phyloP scores from a whole-genome alignment of 1,140 invertebrate genomes.

The Sarcophaga bullata region DNA sequence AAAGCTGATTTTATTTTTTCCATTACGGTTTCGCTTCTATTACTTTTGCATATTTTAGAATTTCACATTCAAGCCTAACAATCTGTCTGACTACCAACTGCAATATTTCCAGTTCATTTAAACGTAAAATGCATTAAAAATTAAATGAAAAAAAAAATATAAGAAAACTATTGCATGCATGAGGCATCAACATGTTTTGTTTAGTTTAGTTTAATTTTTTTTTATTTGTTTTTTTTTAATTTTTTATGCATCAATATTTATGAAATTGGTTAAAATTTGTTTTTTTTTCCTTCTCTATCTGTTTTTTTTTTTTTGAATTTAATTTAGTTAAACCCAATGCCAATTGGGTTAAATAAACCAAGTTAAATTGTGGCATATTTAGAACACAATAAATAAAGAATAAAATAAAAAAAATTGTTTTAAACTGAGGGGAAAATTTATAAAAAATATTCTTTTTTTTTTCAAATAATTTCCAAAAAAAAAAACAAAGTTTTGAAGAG shows the following conservation, averaged over 20 bases:
- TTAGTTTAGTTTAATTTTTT: background rate
- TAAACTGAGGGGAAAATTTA: too few relatives aligned
- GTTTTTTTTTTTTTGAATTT: background rate
- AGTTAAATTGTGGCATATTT: background rate
- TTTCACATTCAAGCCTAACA: background rate
- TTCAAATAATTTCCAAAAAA: too few relatives aligned
- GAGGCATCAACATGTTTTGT: background rate
- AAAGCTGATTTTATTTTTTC: background rate
- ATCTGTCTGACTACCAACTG: too few relatives aligned
- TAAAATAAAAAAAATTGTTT: too few relatives aligned
- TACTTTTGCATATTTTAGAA: conserved; percentile 22
- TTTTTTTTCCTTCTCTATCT: conserved; percentile 6
- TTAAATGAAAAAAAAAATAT: too few relatives aligned
- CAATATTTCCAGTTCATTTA: conserved; percentile 12
- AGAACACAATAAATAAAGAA: too few relatives aligned
- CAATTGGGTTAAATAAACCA: conserved; percentile 16
- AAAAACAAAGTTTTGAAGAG: too few relatives aligned
- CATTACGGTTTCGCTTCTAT: background rate
- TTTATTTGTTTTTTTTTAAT: too few relatives aligned
- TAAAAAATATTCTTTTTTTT: too few relatives aligned
- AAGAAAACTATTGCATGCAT: background rate
- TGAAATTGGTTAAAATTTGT: background rate
- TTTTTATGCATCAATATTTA: conserved; percentile 25
- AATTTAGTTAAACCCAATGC: conserved; percentile 1
- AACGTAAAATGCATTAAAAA: background rate